Evolutionary conservation across 2,797 vertebrate genomes (phyloP).

Genomic region (Betta splendens): DNA sequence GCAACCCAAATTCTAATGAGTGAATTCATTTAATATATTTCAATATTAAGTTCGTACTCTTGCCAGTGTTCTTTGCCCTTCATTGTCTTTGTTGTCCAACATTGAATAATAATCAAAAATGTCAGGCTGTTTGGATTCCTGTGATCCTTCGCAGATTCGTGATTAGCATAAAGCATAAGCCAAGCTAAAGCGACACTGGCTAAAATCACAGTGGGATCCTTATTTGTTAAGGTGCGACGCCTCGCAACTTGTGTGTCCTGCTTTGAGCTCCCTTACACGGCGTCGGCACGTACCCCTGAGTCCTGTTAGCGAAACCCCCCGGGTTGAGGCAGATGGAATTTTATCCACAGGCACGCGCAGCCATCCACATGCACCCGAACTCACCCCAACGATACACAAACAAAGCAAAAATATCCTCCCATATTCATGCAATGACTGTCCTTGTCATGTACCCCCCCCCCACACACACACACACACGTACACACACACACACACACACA

Average conservation of each 20-base stretch:
- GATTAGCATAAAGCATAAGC: conserved; percentile 77
- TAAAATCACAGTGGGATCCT: conserved; percentile 68
- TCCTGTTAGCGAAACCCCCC: conserved; percentile 74
- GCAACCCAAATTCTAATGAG: conserved; percentile 1
- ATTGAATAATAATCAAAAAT: conserved; percentile 67
- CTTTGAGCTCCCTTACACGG: conserved; percentile 67
- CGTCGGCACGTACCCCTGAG: conserved; percentile 70
- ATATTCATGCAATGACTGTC: conserved; percentile 68
- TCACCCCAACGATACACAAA: conserved; percentile 49
- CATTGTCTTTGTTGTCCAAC: conserved; percentile 68
- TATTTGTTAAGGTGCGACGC: conserved; percentile 73
- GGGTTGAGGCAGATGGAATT: conserved; percentile 57
- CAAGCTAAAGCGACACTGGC: conserved; percentile 65
- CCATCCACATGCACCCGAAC: conserved; percentile 25
- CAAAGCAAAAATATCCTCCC: conserved; percentile 46
- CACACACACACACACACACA: conserved; percentile 75
- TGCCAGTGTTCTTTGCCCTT: conserved; percentile 54
- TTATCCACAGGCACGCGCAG: conserved; percentile 41
- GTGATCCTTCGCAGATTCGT: conserved; percentile 70
- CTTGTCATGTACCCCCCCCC: no score
- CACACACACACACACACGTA: conserved; percentile 24
- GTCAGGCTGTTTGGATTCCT: conserved; percentile 73
- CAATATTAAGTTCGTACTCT: conserved; percentile 6
- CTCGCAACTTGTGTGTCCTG: conserved; percentile 67
- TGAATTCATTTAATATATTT: conserved; percentile 3